These are phyloP conservation scores for Hozukius guyotensis DNA, from an alignment of 2,797 vertebrate genomes.

Conservation along the genomic window DNA sequence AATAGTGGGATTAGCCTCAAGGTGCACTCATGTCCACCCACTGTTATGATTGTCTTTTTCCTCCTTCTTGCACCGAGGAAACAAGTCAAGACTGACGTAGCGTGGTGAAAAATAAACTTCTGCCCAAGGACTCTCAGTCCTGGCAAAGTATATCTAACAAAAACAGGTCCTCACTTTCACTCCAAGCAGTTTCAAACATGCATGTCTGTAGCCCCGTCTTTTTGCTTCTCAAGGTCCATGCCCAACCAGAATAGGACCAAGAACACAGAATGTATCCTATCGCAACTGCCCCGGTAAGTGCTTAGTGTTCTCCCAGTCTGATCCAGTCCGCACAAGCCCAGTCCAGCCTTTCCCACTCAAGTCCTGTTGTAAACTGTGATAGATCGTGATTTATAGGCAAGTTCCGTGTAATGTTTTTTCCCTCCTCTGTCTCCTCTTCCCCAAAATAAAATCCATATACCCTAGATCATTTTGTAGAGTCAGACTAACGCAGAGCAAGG, in stretches of 20 bases:
- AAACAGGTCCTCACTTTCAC: slow-evolving; percentile 54
- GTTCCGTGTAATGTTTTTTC: slow-evolving; percentile 47
- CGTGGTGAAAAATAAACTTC: slow-evolving; percentile 40
- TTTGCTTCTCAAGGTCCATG: slow-evolving; percentile 85
- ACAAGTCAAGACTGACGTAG: slow-evolving; percentile 26
- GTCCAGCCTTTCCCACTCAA: slow-evolving; percentile 60
- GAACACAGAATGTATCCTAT: slow-evolving; percentile 83
- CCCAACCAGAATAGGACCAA: slow-evolving; percentile 81
- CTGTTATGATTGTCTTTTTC: slow-evolving; percentile 66
- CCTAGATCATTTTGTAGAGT: slow-evolving; percentile 31
- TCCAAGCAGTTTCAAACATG: slow-evolving; percentile 63
- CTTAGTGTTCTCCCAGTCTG: slow-evolving; percentile 74
- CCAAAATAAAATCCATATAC: slow-evolving; percentile 37
- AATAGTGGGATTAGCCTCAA: slow-evolving; percentile 74
- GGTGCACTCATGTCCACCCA: slow-evolving; percentile 67
- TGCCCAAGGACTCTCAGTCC: slow-evolving; percentile 45
- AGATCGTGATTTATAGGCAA: slow-evolving; percentile 49
- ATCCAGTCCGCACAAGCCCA: slow-evolving; percentile 68
- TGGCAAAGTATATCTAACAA: slow-evolving; percentile 29
- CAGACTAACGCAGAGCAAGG: slow-evolving; percentile 40
- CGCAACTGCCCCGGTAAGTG: slow-evolving; percentile 83
- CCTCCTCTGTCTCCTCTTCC: slow-evolving; percentile 53
- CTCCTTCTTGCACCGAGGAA: slow-evolving; percentile 45
- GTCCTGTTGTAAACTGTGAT: slow-evolving; percentile 58
- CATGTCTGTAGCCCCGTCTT: slow-evolving; percentile 79